Conservation (phyloP, 2,797 vertebrate genomes). For the Vireo griseus region DNA sequence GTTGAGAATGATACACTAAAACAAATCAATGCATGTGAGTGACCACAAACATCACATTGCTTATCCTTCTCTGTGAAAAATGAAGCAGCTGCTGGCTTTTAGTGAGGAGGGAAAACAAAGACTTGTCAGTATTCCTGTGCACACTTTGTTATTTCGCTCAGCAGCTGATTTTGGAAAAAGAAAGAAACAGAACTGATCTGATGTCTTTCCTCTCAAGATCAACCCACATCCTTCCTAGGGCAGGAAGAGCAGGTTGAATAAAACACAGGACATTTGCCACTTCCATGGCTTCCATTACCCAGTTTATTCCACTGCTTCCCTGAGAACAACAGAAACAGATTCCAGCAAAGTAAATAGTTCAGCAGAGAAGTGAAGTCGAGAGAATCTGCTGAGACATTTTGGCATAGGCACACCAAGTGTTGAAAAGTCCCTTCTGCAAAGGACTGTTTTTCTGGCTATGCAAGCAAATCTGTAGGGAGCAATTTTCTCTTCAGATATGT, state of each 20-base stretch:
- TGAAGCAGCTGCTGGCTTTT: constrained; percentile 58
- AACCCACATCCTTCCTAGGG: constrained; percentile 69
- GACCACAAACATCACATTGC: constrained; percentile 51
- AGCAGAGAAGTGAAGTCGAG: not conserved
- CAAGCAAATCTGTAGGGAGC: not conserved
- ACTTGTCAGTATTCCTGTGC: constrained; percentile 37
- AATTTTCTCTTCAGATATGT: not conserved
- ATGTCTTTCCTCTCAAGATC: constrained; percentile 66
- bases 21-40: constrained; percentile 44
- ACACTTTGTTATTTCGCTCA: constrained; percentile 54
- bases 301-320: constrained; percentile 26
- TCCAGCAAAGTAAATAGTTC: not conserved
- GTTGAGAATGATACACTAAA: constrained; percentile 18
- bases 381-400: not conserved
- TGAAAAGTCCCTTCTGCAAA: constrained; percentile 6
- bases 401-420: not conserved
- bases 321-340: constrained; percentile 31
- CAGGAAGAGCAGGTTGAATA: constrained; percentile 74
- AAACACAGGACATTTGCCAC: constrained; percentile 53
- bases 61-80: constrained; percentile 47
- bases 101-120: constrained; percentile 10
- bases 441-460: not conserved
- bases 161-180: constrained; percentile 60
- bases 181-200: constrained; percentile 58
- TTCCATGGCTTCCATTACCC: constrained; percentile 44